phyloP scores from a whole-genome alignment of 2,888 invertebrate species.

The Synanthedon andrenaeformis region DNA sequence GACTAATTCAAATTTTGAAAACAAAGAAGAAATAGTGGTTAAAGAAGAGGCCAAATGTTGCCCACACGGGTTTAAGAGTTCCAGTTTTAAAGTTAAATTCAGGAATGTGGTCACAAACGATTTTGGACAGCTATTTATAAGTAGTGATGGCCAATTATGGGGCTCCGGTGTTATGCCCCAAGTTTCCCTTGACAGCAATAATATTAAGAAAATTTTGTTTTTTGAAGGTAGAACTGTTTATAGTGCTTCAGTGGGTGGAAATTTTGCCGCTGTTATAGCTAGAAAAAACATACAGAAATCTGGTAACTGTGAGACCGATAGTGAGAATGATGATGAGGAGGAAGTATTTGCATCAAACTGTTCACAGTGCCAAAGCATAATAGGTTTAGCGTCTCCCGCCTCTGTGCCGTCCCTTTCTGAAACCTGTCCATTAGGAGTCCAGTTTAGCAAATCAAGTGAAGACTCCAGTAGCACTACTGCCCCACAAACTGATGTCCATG shows the following conservation, averaged over 20 bases:
- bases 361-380: conserved; percentile 73
- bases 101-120: conserved; percentile 73
- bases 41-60: conserved; percentile 75
- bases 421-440: conserved; percentile 73
- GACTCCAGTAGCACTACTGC: conserved; percentile 73
- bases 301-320: conserved; percentile 70
- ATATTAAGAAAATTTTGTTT: conserved; percentile 75
- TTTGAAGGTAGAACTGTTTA: conserved; percentile 77
- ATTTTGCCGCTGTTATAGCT: conserved; percentile 82
- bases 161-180: conserved; percentile 77
- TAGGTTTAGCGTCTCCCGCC: conserved; percentile 68
- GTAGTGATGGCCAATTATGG: conserved; percentile 77
- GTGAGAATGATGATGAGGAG: conserved; percentile 72
- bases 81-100: conserved; percentile 72
- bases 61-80: conserved; percentile 74
- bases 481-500: conserved; percentile 66
- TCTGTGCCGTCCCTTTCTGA: conserved; percentile 74
- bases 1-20: conserved; percentile 65
- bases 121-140: conserved; percentile 74
- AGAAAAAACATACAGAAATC: conserved; percentile 68
- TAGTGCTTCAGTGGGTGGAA: conserved; percentile 79
- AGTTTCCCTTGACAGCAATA: conserved; percentile 70
- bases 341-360: conserved; percentile 76
- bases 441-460: conserved; percentile 71
- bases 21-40: conserved; percentile 72